These are phyloP conservation scores for Tragopan temminckii DNA, from an alignment of 2,797 vertebrate species.

Conservation along the genomic window DNA sequence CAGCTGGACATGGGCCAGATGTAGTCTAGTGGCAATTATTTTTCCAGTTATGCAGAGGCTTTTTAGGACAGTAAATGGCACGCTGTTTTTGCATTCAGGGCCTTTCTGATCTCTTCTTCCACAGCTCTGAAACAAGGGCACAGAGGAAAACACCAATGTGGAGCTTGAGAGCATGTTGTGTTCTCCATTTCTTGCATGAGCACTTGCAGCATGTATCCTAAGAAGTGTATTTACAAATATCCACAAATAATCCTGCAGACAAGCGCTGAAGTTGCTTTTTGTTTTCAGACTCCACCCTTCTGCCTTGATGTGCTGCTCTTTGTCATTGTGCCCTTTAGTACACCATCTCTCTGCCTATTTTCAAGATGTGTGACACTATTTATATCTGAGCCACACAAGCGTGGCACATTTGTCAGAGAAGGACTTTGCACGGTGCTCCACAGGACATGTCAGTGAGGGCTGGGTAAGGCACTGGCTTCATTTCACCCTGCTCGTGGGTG, in stretches of 20 bases:
- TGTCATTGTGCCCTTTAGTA: neutral
- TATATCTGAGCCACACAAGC: neutral
- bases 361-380: neutral
- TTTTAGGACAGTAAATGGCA: neutral
- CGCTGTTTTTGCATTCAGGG: neutral
- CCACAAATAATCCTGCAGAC: neutral
- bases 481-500: neutral
- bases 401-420: neutral
- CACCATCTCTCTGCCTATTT: neutral
- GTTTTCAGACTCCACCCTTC: neutral
- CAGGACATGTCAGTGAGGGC: neutral
- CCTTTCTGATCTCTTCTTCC: neutral
- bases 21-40: neutral
- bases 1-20: neutral
- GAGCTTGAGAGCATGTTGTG: neutral
- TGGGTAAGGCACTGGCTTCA: neutral
- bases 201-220: neutral
- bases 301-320: neutral
- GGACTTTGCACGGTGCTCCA: neutral
- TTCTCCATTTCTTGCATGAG: neutral
- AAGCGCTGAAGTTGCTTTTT: neutral
- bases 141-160: neutral
- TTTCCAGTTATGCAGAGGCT: neutral
- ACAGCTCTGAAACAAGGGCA: neutral
- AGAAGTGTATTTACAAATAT: rapidly evolving